Evolutionary conservation across 2,888 invertebrate genomes (phyloP), one percentile per base, ranked within the genome.

Genomic region (Philopedon plagiatum): DNA sequence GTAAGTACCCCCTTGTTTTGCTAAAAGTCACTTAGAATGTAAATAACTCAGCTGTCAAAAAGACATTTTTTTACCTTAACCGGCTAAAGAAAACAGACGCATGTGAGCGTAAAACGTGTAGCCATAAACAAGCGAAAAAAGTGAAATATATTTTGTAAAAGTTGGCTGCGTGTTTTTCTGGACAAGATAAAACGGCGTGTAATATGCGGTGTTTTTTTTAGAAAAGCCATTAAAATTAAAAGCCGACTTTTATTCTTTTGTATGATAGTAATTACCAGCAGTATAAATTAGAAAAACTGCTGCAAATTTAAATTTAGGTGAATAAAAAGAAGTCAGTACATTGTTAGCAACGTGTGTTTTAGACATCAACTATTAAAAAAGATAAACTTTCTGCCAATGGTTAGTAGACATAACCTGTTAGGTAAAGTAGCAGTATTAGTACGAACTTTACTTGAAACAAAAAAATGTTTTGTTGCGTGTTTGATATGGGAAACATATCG

Each of bases 131-230:
- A 56, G 56, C 19, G 56, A 41, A 65, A 39, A 56, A 46, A 32
- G 26, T 37, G 41, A 63, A 63, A 51, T 63, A 51, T 63, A 63
- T 63, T 63, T 56, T 26, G 39, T 56, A 56, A 65, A 63, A 21
- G 63, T 49, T 51, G 63, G 21, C 63, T 46, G 37, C 41, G 15
- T 39, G 39, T 65, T 65, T 65, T 56, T 15, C 54, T 39, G 11
- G 51, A 34, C 46, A 23, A 46, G 23, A 46, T 46, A 46, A 46
- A 46, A 11, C 1, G 18, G 23, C 7, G n/a, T n/a, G 46, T 21
- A 46, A 11, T 46, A 11, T 7, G 2, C 11, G 21, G 11, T 4
- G 1, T 23, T 46, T 46, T 41, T 8, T 41, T 41, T 18, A 3
- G 18, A 41, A 18, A 18, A 37, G n/a, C n/a, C n/a, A 37, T 4